Percentiles rank a stretch among this genome's conserved stretches.
These are phyloP conservation scores for Omphaloscelis lunosa DNA, from an alignment of 2,888 invertebrate genomes.

Conservation along the genomic window DNA sequence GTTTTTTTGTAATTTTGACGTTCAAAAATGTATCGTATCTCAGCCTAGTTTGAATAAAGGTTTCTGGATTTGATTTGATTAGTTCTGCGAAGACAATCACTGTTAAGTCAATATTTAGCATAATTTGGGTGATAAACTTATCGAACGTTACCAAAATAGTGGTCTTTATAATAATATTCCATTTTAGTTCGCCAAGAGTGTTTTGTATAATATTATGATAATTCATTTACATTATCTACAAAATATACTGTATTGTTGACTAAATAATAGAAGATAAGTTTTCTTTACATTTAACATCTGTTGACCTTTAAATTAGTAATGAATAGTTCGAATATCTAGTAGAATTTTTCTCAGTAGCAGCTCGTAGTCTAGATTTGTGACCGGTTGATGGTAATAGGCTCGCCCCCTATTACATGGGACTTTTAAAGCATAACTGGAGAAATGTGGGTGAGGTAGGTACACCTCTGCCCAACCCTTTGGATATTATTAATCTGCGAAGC, in stretches of 20 bases:
- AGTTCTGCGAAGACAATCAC: not conserved
- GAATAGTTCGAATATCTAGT: too few relatives aligned
- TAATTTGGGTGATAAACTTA: not conserved
- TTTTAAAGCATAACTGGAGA: too few relatives aligned
- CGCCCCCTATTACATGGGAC: too few relatives aligned
- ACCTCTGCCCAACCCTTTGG: too few relatives aligned
- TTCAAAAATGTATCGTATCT: too few relatives aligned
- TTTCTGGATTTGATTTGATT: not conserved
- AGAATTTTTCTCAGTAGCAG: too few relatives aligned
- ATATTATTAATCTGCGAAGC: too few relatives aligned
- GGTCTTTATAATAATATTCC: slow-evolving; percentile 27
- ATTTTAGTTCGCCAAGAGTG: slow-evolving; percentile 48
- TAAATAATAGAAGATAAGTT: slow-evolving; percentile 35
- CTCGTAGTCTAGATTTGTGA: too few relatives aligned
- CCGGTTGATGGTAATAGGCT: too few relatives aligned
- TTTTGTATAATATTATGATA: slow-evolving; percentile 54
- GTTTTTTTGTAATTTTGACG: not conserved
- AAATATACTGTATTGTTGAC: slow-evolving; percentile 34
- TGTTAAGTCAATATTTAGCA: not conserved
- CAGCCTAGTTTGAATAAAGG: not conserved
- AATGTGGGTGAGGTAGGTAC: too few relatives aligned
- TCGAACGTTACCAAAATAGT: slow-evolving; percentile 45
- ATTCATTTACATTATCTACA: slow-evolving; percentile 44
- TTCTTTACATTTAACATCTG: slow-evolving; percentile 28
- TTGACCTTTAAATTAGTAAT: slow-evolving; percentile 29